Evolutionary conservation across 2,797 vertebrate genomes (phyloP).

Genomic region (Avahi laniger): DNA sequence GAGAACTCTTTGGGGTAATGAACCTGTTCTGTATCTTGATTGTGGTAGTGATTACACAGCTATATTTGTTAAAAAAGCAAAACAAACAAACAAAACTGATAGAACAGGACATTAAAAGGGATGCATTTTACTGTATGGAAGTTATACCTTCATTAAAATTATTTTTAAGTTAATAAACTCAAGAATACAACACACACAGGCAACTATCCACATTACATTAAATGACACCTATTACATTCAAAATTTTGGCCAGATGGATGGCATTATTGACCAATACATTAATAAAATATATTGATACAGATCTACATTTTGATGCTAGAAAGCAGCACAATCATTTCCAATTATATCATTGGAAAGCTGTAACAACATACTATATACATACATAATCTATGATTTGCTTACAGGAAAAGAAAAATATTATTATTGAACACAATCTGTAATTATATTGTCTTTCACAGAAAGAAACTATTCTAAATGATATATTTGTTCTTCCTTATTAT

Average conservation of each 20-base stretch:
- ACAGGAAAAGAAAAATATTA: conserved; percentile 3
- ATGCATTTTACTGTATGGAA: not conserved
- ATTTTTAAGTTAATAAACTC: not conserved
- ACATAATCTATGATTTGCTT: not conserved
- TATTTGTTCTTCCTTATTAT: conserved; percentile 29
- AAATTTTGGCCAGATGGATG: not conserved
- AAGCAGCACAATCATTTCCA: not conserved
- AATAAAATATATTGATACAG: conserved; percentile 5
- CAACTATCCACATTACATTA: not conserved
- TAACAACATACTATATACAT: not conserved
- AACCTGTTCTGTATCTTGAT: not conserved
- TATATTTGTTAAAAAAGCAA: not conserved
- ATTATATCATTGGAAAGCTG: not conserved
- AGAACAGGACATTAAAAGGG: not conserved
- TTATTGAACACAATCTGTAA: not conserved
- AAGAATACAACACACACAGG: not conserved
- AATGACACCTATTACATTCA: not conserved
- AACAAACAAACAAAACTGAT: not conserved
- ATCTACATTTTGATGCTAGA: not conserved
- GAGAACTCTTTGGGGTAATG: not conserved
- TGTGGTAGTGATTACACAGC: not conserved
- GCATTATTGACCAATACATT: not conserved
- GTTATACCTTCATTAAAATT: not conserved
- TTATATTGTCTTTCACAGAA: conserved; percentile 6
- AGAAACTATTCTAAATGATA: conserved; percentile 24